Percentiles rank a stretch among this genome's conserved stretches.
These are phyloP conservation scores for Drosophila limbata DNA, from an alignment of 2,888 invertebrate genomes.

Conservation along the genomic window DNA sequence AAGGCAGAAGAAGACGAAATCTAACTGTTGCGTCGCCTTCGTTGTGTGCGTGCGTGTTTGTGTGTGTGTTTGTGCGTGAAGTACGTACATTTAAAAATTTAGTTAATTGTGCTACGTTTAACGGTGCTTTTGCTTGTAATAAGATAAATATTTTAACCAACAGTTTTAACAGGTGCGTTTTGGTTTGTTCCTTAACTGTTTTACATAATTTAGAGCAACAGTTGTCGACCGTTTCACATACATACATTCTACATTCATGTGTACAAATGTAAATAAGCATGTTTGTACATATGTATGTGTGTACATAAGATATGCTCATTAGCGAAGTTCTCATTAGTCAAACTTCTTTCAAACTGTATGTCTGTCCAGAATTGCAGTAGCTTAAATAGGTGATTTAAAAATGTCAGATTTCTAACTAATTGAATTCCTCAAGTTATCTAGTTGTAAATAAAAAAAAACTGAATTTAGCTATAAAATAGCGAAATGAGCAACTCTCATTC, in stretches of 20 bases:
- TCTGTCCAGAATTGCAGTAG: background rate
- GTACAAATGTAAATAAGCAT: background rate
- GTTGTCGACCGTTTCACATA: conserved; percentile 24
- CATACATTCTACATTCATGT: background rate
- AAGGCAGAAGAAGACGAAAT: conserved; percentile 21
- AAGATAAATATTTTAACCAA: conserved; percentile 33
- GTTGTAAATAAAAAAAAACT: no score
- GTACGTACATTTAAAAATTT: conserved; percentile 39
- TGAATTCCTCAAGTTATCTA: no score
- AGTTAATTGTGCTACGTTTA: conserved; percentile 37
- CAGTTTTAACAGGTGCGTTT: conserved; percentile 51
- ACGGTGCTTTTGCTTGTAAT: conserved; percentile 25
- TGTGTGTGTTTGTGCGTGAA: conserved; percentile 27
- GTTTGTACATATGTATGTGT: background rate
- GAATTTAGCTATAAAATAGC: background rate
- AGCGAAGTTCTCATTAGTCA: conserved; percentile 10
- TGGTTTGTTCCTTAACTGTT: conserved; percentile 34
- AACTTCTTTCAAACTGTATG: conserved; percentile 13
- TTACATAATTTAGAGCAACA: conserved; percentile 31
- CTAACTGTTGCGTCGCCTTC: conserved; percentile 54
- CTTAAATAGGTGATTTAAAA: no score
- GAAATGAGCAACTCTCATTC: background rate
- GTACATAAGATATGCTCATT: conserved; percentile 13
- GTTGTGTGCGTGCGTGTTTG: conserved; percentile 9
- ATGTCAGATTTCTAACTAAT: no score